These are phyloP conservation scores for Halcyon badia DNA, from an alignment of 2,797 vertebrate genomes.

Conservation along the genomic window DNA sequence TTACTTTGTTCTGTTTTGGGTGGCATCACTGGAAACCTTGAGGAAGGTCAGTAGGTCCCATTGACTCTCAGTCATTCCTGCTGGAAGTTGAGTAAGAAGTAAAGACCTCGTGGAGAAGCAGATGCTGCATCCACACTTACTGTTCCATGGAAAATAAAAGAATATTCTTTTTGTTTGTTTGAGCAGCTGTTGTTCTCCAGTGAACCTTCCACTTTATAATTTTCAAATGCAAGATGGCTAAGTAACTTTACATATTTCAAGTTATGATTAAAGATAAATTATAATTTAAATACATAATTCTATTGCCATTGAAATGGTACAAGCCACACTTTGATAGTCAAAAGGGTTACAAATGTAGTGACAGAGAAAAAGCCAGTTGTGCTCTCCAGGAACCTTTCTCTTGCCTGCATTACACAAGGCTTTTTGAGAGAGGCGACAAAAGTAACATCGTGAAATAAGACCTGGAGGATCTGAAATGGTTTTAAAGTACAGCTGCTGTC, in stretches of 20 bases:
- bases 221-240: background rate
- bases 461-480: background rate
- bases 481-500: constrained; percentile 18
- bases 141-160: constrained; percentile 50
- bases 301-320: background rate
- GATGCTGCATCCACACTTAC: background rate
- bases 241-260: background rate
- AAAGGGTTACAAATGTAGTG: background rate
- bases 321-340: background rate
- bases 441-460: background rate
- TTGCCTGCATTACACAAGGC: background rate
- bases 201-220: constrained; percentile 7
- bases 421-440: background rate
- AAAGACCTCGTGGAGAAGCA: background rate
- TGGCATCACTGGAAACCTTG: constrained; percentile 35
- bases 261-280: background rate
- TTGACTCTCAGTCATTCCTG: constrained; percentile 5
- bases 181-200: constrained; percentile 34
- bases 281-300: background rate
- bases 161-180: constrained; percentile 31
- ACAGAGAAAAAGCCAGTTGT: background rate
- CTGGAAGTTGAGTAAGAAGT: constrained; percentile 17
- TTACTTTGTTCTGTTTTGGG: constrained; percentile 40
- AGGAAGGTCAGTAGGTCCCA: constrained; percentile 27
- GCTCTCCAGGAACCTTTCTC: background rate